Evolutionary conservation across 1,140 invertebrate species (phyloP).

Genomic region (Coenobita brevimanus): DNA sequence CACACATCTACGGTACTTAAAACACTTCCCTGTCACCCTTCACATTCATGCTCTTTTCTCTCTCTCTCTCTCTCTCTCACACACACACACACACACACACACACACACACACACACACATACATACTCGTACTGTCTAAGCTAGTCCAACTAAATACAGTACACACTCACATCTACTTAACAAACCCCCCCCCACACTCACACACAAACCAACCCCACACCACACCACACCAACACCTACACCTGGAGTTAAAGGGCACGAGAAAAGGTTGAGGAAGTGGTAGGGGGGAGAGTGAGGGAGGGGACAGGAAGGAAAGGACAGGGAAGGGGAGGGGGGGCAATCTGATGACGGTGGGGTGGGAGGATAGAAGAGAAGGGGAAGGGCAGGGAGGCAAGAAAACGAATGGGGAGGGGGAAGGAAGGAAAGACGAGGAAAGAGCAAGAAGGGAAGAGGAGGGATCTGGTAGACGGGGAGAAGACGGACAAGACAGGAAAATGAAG

Average conservation of each 20-base stretch:
- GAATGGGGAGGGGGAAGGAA: background rate
- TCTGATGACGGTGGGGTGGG: background rate
- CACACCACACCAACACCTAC: too few relatives aligned
- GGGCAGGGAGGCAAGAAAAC: background rate
- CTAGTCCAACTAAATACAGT: too few relatives aligned
- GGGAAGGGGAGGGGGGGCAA: background rate
- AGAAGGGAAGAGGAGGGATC: background rate
- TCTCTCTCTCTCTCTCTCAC: background rate
- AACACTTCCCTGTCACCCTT: too few relatives aligned
- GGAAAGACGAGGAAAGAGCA: constrained; percentile 1
- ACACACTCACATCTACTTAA: too few relatives aligned
- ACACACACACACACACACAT: background rate
- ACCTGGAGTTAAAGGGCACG: too few relatives aligned
- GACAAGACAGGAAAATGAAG: background rate
- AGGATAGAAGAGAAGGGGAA: constrained; percentile 11
- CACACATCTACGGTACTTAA: too few relatives aligned
- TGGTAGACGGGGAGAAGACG: background rate
- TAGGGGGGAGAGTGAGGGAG: background rate
- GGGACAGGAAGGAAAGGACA: background rate
- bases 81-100: background rate
- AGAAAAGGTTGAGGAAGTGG: background rate
- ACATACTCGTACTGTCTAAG: background rate
- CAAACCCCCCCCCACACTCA: too few relatives aligned
- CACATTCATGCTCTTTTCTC: background rate
- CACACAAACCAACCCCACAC: too few relatives aligned